Evolutionary conservation across 2,888 invertebrate species (phyloP).

Genomic region (Hipparchia semele): DNA sequence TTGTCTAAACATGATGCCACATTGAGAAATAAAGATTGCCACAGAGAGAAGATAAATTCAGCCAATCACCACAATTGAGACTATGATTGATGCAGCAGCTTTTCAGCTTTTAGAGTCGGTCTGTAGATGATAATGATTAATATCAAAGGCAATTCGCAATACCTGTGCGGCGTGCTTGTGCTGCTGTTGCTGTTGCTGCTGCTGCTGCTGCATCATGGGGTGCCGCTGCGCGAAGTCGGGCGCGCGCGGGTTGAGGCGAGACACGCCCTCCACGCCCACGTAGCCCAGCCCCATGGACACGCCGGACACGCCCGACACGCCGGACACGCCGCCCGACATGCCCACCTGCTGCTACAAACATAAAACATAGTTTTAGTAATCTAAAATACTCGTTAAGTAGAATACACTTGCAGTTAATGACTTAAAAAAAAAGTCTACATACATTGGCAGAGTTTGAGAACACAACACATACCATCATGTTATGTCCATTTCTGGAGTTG

Average conservation of each 20-base stretch:
- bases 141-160: no score
- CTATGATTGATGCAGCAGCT: no score
- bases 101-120: no score
- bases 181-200: constrained; percentile 48
- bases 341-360: constrained; percentile 43
- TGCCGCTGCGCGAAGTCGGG: constrained; percentile 77
- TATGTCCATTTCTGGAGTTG: constrained; percentile 76
- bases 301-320: constrained; percentile 39
- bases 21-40: no score
- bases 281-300: constrained; percentile 55
- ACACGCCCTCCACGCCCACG: constrained; percentile 67
- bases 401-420: no score
- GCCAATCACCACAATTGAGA: no score
- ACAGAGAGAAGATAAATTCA: no score
- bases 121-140: no score
- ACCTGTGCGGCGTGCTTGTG: constrained; percentile 60
- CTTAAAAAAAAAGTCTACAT: no score
- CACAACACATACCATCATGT: constrained; percentile 67
- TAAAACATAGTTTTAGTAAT: no score
- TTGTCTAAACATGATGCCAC: no score
- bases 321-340: constrained; percentile 40
- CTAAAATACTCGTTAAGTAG: no score
- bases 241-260: constrained; percentile 78
- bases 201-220: constrained; percentile 55
- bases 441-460: neutral